Percentiles rank a stretch among this genome's conserved stretches.
Conservation (phyloP, 30 jellyfish, hydroid and myxozoan genomes). For the Hydra vulgaris region DNA sequence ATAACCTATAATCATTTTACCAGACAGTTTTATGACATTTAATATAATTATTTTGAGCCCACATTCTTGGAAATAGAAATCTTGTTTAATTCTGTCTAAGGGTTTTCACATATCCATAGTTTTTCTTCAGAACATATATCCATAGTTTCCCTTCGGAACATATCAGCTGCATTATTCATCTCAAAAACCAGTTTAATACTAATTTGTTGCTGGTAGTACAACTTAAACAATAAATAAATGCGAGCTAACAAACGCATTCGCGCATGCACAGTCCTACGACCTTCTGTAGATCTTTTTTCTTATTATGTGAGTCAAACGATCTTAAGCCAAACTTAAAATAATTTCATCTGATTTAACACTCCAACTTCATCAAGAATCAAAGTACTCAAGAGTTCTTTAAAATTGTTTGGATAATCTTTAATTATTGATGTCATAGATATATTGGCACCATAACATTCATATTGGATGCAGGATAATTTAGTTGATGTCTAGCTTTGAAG, state of each 20-base stretch:
- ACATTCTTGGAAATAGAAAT: conserved; percentile 12
- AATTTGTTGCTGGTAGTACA: neutral
- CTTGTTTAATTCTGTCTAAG: neutral
- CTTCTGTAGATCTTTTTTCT: conserved; percentile 4
- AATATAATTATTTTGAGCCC: conserved; percentile 10
- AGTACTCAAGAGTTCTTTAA: neutral
- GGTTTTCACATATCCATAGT: neutral
- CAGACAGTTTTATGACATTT: conserved; percentile 6
- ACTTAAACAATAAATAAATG: neutral
- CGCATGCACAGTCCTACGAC: neutral
- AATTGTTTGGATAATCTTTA: neutral
- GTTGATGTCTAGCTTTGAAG: conserved; percentile 18
- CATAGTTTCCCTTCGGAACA: neutral
- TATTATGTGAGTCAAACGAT: neutral
- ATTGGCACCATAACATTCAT: conserved; percentile 9
- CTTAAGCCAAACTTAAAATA: conserved; percentile 6
- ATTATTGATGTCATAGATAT: neutral
- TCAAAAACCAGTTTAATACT: neutral
- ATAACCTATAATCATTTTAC: conserved; percentile 7
- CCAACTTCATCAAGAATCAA: neutral
- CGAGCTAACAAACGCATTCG: conserved; percentile 7
- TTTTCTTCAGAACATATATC: too few species aligned
- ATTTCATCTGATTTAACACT: conserved; percentile 6
- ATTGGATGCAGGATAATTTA: conserved; percentile 9
- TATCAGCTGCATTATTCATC: conserved; percentile 4